phyloP scores from a whole-genome alignment of 2,888 invertebrate genomes.

The Drosophila percnosoma region DNA sequence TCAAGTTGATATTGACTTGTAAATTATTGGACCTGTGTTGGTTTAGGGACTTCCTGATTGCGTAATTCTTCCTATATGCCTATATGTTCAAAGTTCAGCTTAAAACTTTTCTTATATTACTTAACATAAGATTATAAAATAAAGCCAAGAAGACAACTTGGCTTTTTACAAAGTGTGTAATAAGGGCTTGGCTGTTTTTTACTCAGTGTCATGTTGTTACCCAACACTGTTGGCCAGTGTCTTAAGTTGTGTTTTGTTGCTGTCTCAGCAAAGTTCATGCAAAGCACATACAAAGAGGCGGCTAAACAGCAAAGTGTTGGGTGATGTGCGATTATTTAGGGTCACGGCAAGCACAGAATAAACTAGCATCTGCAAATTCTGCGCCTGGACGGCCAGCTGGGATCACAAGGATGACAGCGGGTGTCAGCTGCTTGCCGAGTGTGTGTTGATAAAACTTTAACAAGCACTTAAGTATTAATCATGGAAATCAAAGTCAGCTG shows the following conservation, averaged over 20 bases:
- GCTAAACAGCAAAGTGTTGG: constrained; percentile 35
- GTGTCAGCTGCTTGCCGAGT: constrained; percentile 35
- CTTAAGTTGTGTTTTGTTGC: constrained; percentile 44
- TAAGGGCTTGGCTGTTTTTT: constrained; percentile 1
- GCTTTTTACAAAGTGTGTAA: constrained; percentile 1
- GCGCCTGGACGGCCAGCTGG: constrained; percentile 6
- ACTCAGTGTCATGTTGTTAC: constrained; percentile 9
- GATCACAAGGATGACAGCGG: background rate
- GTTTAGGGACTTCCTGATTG: background rate
- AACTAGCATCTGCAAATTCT: constrained; percentile 67
- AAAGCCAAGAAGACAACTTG: background rate
- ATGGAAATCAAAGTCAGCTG: constrained; percentile 75
- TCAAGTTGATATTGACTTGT: background rate
- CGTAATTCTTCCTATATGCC: background rate
- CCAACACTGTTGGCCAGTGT: constrained; percentile 36
- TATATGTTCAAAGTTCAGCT: background rate
- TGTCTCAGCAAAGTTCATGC: constrained; percentile 58
- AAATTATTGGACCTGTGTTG: background rate
- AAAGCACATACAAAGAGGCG: constrained; percentile 16
- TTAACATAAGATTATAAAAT: background rate
- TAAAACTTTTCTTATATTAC: background rate
- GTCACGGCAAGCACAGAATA: constrained; percentile 39
- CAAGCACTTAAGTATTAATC: constrained; percentile 81
- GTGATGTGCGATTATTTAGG: constrained; percentile 54
- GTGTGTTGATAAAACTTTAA: constrained; percentile 69